Evolutionary conservation across 2,888 invertebrate species (phyloP), one percentile per base, ranked within the genome.

Genomic region (Osmoderma eremita): DNA sequence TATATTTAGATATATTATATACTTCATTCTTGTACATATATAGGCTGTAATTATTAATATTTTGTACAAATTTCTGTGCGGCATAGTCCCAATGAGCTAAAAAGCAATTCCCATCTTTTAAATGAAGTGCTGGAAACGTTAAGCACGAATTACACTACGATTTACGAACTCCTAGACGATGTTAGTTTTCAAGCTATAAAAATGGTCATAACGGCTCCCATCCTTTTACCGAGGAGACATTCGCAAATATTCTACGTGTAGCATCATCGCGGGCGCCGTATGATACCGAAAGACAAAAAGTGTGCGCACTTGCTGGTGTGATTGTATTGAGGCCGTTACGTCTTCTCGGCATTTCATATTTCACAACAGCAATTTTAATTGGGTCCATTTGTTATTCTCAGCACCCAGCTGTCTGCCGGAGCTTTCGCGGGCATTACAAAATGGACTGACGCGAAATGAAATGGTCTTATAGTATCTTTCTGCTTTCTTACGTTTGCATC

Each of bases 351-450:
- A 58, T 58, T 58, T 58, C 58, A 58, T 58, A 58, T 58, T 58
- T 58, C 58, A 58, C 58, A 58, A 58, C 58, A 58, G 58, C 30
- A 45, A 58, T 58, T 58, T 58, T 58, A 58, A 58, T 58, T 58
- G 58, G 58, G 58, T 45, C 58, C 45, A 58, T 58, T 58, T 58
- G 58, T 58, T 58, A 58, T 58, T 58, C 58, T 22, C 42, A 58
- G 24, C 58, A 58, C 15, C 30, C 1, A 48, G 18, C 20, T 24
- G 24, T 45, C 42, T 58, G 42, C 58, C 30, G 22, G 45, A 58
- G 58, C 45, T 58, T 58, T 58, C 58, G 42, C 17, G 24, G 58
- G 58, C 58, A 30, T 45, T 58, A 30, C 45, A 17, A 42, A 58
- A 45, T 45, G 13, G 58, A 24, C 58, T 42, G 58, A 42, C 24